A percentile compares a stretch with the other conserved stretches of the same genome.
Conservation (phyloP, 1,140 invertebrate genomes). For the Drosophila littoralis region DNA sequence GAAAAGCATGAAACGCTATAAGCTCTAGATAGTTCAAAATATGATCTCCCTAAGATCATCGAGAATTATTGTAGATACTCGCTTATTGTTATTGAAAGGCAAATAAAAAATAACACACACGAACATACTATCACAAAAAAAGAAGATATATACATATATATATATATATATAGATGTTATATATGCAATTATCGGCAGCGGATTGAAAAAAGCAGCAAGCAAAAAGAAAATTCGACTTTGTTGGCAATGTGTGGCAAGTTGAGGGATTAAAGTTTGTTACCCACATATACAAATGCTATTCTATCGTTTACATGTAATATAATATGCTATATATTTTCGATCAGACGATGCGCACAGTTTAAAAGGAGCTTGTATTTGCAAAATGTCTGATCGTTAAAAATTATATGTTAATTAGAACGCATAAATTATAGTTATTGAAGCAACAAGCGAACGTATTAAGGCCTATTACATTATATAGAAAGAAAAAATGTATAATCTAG, state of each 20-base stretch:
- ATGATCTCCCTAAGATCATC: slow-evolving; percentile 19
- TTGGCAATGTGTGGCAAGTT: too few relatives aligned
- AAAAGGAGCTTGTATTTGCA: background rate
- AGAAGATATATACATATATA: too few relatives aligned
- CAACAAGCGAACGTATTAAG: too few relatives aligned
- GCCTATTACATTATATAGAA: too few relatives aligned
- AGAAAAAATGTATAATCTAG: too few relatives aligned
- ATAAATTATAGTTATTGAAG: background rate
- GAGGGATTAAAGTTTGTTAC: too few relatives aligned
- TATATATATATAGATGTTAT: too few relatives aligned
- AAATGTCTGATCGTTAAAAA: background rate
- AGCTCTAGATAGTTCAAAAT: slow-evolving; percentile 38
- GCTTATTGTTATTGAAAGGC: slow-evolving; percentile 20
- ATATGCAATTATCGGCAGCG: background rate
- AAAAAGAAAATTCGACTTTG: background rate
- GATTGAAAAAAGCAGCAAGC: background rate
- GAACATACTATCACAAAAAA: slow-evolving; percentile 1
- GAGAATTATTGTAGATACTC: slow-evolving; percentile 34
- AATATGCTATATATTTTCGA: too few relatives aligned
- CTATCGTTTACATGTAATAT: too few relatives aligned
- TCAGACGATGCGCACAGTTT: too few relatives aligned
- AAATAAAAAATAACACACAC: background rate
- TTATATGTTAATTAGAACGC: background rate
- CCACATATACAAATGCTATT: too few relatives aligned
- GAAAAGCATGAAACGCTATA: slow-evolving; percentile 31